These are phyloP conservation scores for Tenthredo mesomela DNA, from an alignment of 2,888 invertebrate genomes.

Conservation along the genomic window DNA sequence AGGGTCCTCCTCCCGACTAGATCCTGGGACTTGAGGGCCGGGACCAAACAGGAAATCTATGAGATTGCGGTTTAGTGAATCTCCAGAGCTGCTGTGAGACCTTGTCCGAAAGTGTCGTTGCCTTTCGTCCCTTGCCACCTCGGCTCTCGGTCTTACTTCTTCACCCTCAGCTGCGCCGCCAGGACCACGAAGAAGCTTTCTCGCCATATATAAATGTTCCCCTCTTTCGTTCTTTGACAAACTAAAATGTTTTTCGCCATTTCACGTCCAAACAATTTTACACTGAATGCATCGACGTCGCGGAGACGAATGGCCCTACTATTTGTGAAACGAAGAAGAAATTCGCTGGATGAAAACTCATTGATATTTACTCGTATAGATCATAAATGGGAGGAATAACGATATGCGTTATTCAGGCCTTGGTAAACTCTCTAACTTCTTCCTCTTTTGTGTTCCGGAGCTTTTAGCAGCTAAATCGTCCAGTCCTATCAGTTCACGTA, in stretches of 20 bases:
- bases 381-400: constrained; percentile 26
- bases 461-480: constrained; percentile 44
- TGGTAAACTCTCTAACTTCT: not conserved
- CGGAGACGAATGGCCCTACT: not conserved
- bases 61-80: constrained; percentile 41
- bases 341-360: not conserved
- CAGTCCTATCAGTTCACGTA: constrained; percentile 34
- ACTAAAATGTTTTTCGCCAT: constrained; percentile 20
- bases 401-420: not conserved
- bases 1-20: constrained; percentile 5
- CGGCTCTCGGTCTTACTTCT: not conserved
- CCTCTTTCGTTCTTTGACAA: not conserved
- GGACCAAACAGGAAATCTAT: constrained; percentile 5
- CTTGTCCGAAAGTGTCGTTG: constrained; percentile 25
- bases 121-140: not conserved
- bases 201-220: not conserved
- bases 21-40: constrained; percentile 20
- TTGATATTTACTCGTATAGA: not conserved
- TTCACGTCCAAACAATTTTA: constrained; percentile 21
- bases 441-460: not conserved
- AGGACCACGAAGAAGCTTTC: not conserved
- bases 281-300: not conserved
- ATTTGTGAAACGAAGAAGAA: not conserved
- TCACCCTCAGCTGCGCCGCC: not conserved
- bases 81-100: not conserved